These are phyloP conservation scores for Stichopus chloronotus DNA, from an alignment of 35 echinoderm and acorn worm genomes.

Conservation along the genomic window DNA sequence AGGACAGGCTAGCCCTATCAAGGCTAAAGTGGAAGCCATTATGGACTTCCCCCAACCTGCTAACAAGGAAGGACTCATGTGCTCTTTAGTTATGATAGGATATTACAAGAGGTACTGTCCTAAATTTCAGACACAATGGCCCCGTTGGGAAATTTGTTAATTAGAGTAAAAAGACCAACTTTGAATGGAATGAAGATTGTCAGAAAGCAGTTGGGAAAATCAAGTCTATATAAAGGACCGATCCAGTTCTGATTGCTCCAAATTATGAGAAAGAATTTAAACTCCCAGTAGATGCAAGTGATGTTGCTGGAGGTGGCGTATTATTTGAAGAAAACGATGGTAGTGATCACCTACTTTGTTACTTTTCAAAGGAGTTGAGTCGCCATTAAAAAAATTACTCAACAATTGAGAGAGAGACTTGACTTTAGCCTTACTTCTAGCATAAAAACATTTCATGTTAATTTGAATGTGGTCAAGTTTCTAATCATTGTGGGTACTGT, in stretches of 20 bases:
- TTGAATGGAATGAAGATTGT: conserved; percentile 59
- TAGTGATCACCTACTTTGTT: not conserved
- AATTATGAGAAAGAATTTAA: conserved; percentile 71
- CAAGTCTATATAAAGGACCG: conserved; percentile 58
- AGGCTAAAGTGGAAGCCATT: conserved; percentile 52
- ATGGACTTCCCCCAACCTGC: conserved; percentile 33
- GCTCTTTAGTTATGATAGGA: conserved; percentile 63
- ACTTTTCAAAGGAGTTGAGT: not conserved
- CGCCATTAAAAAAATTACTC: too few relatives aligned
- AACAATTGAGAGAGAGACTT: too few relatives aligned
- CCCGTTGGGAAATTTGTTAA: conserved; percentile 59
- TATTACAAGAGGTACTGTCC: conserved; percentile 45
- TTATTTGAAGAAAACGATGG: conserved; percentile 53
- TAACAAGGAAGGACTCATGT: conserved; percentile 55
- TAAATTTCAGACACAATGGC: conserved; percentile 23
- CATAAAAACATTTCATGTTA: too few relatives aligned
- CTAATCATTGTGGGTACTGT: too few relatives aligned
- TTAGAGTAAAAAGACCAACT: conserved; percentile 55
- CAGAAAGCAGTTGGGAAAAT: conserved; percentile 66
- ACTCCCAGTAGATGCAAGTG: conserved; percentile 69
- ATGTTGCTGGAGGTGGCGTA: conserved; percentile 68
- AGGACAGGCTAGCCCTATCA: not conserved
- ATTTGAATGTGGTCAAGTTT: too few relatives aligned
- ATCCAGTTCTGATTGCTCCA: conserved; percentile 61
- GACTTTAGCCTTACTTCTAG: too few relatives aligned